Base-by-base conservation (phyloP, 2,888 invertebrate genomes). In the Zonitis immaculata region DNA sequence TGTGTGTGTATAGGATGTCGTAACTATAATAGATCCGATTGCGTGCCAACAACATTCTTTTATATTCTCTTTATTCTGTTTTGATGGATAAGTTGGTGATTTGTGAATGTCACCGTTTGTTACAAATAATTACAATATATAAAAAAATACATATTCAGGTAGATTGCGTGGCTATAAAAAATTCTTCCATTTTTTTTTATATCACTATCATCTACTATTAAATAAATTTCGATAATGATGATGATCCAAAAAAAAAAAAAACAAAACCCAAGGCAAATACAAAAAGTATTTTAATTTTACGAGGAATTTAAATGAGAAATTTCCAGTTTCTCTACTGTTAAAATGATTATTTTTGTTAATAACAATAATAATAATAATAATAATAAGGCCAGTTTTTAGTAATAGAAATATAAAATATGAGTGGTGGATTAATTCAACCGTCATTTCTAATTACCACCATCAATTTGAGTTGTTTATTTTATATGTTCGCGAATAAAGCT, bases 101-200 rank as follows among this genome's bases (percentile, higher is more conserved):
- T 57, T 61, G 61, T 60, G 60, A 58, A 61, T 58, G 61, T 60
- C 61, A 57, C 61, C 58, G 61, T 60, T 61, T 60, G 61, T 58
- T 60, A 61, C 61, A 61, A 58, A 61, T 60, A 61, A 57, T 59
- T 54, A 46, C 52, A 56, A 57, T 59, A 5, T 4, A 22, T 22
- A 58, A 59, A 61, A 61, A 61, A 59, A 61, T 58, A n/a, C n/a
- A n/a, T n/a, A n/a, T n/a, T n/a, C n/a, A n/a, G n/a, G 55, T 47
- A 47, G 52, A 52, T 61, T 54, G 61, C 61, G 61, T 61, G 61
- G 59, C 18, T 35, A 44, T 35, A 53, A 35, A 3, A 9, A 16
- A 35, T 35, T 18, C 28, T 30, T 50, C 47, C 42, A 18, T 35
- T 35, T 18, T 35, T 32, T 18, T 46, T 42, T 14, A n/a, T n/a